Conservation (phyloP, 2,113 vertebrate genomes). For the Turnix velox region DNA sequence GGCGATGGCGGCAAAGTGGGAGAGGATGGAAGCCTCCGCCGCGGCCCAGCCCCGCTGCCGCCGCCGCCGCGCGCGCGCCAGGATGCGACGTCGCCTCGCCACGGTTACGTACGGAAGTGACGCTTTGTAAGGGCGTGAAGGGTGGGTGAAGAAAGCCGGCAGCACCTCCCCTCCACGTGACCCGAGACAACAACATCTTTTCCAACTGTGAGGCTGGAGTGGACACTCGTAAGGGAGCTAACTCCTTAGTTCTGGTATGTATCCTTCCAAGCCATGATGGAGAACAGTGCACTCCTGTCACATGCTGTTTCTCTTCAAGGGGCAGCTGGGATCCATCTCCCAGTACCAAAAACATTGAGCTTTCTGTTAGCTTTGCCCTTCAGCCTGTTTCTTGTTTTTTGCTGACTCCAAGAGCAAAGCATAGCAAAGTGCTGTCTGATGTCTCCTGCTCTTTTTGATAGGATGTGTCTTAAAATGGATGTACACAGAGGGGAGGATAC, state of each 20-base stretch:
- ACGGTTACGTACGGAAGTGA: background rate
- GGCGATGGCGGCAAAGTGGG: background rate
- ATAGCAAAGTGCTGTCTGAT: fast-evolving
- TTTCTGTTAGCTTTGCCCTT: background rate
- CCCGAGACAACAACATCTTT: conserved; percentile 77
- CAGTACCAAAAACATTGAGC: too few species aligned
- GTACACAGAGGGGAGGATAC: fast-evolving
- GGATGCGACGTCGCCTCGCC: background rate
- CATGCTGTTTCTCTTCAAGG: fast-evolving
- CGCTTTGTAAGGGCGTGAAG: background rate
- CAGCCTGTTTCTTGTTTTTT: background rate
- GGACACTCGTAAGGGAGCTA: conserved; percentile 84
- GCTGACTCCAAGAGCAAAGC: background rate
- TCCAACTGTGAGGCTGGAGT: conserved; percentile 83
- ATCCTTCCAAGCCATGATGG: background rate
- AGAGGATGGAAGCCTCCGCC: background rate
- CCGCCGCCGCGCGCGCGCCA: too few species aligned
- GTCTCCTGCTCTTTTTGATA: background rate
- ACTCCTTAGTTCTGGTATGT: conserved; percentile 82
- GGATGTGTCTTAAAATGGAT: background rate
- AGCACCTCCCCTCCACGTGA: background rate
- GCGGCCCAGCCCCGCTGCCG: too few species aligned
- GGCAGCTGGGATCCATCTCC: background rate
- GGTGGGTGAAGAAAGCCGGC: too few species aligned
- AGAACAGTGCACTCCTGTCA: fast-evolving